phyloP scores from a whole-genome alignment of 2,113 vertebrate genomes.

The Tautogolabrus adspersus region DNA sequence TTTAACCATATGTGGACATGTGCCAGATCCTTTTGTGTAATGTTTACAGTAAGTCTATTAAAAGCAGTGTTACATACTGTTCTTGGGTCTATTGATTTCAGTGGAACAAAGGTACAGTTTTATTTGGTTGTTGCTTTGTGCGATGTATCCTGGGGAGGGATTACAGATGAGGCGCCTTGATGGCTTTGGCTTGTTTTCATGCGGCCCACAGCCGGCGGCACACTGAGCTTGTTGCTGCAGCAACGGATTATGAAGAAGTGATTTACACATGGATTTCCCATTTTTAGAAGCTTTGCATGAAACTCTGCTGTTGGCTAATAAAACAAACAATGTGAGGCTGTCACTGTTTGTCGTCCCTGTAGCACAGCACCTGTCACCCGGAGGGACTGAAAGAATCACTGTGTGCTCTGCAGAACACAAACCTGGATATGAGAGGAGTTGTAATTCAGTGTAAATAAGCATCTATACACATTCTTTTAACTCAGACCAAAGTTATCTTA shows the following conservation, averaged over 20 bases:
- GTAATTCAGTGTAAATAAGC: no score
- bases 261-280: conserved; percentile 61
- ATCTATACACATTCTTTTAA: no score
- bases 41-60: background rate
- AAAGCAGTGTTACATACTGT: background rate
- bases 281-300: conserved; percentile 53
- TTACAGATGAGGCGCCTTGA: conserved; percentile 53
- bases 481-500: background rate
- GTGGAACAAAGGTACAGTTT: conserved; percentile 27
- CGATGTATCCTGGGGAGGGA: conserved; percentile 47
- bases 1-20: conserved; percentile 7
- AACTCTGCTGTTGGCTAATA: conserved; percentile 54
- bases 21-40: background rate
- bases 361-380: conserved; percentile 28
- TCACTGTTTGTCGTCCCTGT: conserved; percentile 35
- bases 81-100: conserved; percentile 46
- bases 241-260: conserved; percentile 56
- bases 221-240: conserved; percentile 36
- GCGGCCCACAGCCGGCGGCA: conserved; percentile 36
- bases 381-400: conserved; percentile 5
- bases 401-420: background rate
- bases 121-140: conserved; percentile 13
- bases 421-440: background rate
- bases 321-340: conserved; percentile 32
- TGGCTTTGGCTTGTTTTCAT: conserved; percentile 58